Evolutionary conservation across 2,113 vertebrate genomes (phyloP).

Genomic region (Sturnus vulgaris): DNA sequence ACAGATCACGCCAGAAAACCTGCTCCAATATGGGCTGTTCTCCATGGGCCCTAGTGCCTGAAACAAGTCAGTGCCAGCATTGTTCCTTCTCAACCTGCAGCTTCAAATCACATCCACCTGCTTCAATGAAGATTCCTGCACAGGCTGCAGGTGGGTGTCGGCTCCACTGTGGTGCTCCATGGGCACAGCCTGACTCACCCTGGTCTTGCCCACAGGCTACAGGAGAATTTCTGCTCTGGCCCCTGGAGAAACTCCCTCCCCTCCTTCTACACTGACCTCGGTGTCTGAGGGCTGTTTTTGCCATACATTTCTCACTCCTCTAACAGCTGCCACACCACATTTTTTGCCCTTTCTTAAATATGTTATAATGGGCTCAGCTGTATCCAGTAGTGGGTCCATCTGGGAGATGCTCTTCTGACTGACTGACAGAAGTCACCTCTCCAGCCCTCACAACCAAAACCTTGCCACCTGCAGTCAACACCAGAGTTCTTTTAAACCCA

Average conservation of each 20-base stretch:
- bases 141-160: background rate
- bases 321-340: background rate
- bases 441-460: background rate
- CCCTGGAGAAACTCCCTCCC: background rate
- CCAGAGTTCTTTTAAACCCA: background rate
- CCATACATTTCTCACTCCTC: background rate
- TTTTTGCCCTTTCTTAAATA: background rate
- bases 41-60: accelerated
- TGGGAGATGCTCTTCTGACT: background rate
- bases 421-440: background rate
- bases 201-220: background rate
- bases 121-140: background rate
- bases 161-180: background rate
- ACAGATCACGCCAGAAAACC: background rate
- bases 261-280: background rate
- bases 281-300: background rate
- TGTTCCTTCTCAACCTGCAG: background rate
- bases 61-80: accelerated
- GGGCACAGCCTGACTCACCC: background rate
- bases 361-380: background rate
- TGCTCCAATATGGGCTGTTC: accelerated
- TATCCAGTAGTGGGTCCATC: background rate
- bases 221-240: background rate
- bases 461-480: background rate
- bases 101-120: background rate